Evolutionary conservation across 2,113 vertebrate genomes (phyloP), one percentile per base, ranked within the genome.

Genomic region (Ptilonorhynchus violaceus): DNA sequence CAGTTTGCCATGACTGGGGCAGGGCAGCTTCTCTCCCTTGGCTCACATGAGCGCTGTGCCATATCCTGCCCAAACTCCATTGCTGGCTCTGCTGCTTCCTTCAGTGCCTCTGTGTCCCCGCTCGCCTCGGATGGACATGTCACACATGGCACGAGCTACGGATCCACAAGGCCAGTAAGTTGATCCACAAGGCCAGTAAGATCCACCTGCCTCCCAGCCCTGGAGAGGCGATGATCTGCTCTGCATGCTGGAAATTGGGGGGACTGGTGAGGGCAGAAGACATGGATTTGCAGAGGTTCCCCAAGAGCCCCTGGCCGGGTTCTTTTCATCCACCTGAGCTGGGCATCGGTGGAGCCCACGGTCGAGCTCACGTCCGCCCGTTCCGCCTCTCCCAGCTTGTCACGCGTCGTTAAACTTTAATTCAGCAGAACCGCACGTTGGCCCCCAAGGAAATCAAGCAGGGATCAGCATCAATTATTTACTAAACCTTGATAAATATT

Each of bases 401-500:
- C 86, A 77, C 6, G 4, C 25, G 0, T 64, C 11, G 0, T 92
- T 91, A 83, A 72, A 72, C 84, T 67, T 66, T 39, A 67, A 88
- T 83, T 91, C 85, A 50, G 13, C 74, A 82, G 62, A 85, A 72
- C 80, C 5, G 1, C 58, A 58, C 0, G 1, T 74, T 59, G 72
- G 72, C 59, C 91, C 85, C 94, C 42, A 10, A 93, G 96, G 96
- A 97, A 96, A 94, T 96, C 95, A 91, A 95, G 60, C 50, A 80
- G 23, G 85, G 76, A 88, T 96, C 88, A 72, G 72, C 81, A 91
- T 90, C 90, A 93, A 94, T 96, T 89, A 96, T 96, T 96, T 93
- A 97, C 94, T 96, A 92, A 94, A 93, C 63, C 70, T 94, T 83
- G 87, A 96, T 78, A 96, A 96, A 96, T 93, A 96, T 89, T 84